phyloP scores from a whole-genome alignment of 2,113 vertebrate genomes.

The Megaceryle torquata region DNA sequence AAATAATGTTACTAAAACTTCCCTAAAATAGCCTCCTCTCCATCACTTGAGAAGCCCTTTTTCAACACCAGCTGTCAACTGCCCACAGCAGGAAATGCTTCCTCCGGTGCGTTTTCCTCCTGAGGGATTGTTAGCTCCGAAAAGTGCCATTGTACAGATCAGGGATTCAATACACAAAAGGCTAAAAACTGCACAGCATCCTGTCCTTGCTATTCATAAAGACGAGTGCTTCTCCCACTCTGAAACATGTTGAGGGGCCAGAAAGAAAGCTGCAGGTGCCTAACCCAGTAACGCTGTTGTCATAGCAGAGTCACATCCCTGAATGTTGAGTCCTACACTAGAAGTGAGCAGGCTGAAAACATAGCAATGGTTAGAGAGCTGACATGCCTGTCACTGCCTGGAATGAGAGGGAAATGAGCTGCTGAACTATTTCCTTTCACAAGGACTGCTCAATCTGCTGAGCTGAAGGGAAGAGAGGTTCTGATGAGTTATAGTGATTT shows the following conservation, averaged over 20 bases:
- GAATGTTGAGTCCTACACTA: background rate
- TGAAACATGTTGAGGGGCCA: fast-evolving
- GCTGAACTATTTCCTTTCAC: background rate
- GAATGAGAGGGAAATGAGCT: background rate
- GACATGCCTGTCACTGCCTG: background rate
- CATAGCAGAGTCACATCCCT: background rate
- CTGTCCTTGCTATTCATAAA: constrained; percentile 35
- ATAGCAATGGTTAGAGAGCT: background rate
- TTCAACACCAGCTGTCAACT: constrained; percentile 47
- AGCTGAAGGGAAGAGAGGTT: background rate
- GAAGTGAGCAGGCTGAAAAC: background rate
- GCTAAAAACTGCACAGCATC: constrained; percentile 67
- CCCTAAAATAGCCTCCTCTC: constrained; percentile 28
- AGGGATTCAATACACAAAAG: constrained; percentile 57
- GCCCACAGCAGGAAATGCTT: constrained; percentile 58
- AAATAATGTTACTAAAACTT: constrained; percentile 19
- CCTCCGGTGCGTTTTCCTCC: constrained; percentile 56
- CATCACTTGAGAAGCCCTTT: background rate
- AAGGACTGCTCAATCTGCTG: background rate
- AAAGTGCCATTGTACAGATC: constrained; percentile 37
- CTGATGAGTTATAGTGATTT: background rate
- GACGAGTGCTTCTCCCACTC: background rate
- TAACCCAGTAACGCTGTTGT: background rate
- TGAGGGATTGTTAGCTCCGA: constrained; percentile 17
- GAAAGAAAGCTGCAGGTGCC: background rate